Conservation (phyloP, 2,797 vertebrate genomes). For the Chaunax sp. region DNA sequence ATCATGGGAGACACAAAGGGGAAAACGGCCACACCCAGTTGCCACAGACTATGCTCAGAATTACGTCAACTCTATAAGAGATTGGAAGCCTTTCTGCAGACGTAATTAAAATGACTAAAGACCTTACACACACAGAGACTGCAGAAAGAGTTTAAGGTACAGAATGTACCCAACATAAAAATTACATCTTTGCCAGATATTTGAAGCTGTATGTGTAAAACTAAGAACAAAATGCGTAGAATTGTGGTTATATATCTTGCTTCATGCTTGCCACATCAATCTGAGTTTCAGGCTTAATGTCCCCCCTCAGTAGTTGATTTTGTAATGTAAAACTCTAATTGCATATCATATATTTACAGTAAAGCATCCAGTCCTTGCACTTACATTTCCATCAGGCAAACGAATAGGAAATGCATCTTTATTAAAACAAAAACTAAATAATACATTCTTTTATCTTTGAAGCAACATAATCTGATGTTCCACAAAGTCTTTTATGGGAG, state of each 20-base stretch:
- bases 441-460: neutral
- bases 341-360: neutral
- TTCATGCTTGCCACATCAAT: too few relatives aligned
- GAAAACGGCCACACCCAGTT: constrained; percentile 63
- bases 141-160: constrained; percentile 4
- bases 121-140: constrained; percentile 6
- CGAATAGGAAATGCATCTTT: neutral
- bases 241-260: neutral
- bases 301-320: neutral
- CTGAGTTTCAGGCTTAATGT: neutral
- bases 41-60: constrained; percentile 72
- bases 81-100: constrained; percentile 49
- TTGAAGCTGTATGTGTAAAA: neutral
- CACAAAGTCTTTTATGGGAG: too few relatives aligned
- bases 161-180: neutral
- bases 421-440: neutral
- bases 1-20: constrained; percentile 46
- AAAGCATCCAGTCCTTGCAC: neutral
- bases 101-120: constrained; percentile 41
- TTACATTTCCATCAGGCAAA: too few relatives aligned
- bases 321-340: too few relatives aligned
- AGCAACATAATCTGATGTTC: neutral
- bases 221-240: neutral
- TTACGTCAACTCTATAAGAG: constrained; percentile 65
- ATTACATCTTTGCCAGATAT: neutral